Conservation (phyloP, 2,797 vertebrate species). For the Adelosebastes latens region DNA sequence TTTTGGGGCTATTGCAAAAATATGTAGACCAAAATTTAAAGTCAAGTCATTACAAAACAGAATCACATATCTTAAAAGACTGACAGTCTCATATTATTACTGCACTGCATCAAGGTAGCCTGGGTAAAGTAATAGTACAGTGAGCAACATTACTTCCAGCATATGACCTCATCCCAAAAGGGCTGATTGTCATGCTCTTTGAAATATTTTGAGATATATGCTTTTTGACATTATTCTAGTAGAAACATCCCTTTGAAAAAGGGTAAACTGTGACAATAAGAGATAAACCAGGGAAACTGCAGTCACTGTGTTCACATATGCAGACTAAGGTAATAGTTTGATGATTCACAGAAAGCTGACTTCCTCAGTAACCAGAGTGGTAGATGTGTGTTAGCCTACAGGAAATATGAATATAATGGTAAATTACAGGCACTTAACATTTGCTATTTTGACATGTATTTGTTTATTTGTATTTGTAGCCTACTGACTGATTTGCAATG, state of each 20-base stretch:
- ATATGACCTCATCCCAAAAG: neutral
- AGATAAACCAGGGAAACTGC: neutral
- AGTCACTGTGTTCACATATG: neutral
- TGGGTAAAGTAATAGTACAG: neutral
- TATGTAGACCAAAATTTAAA: neutral
- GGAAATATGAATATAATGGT: neutral
- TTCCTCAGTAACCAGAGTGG: neutral
- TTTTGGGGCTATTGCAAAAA: neutral
- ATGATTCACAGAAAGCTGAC: neutral
- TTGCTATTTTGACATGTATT: neutral
- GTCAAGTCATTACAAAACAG: neutral
- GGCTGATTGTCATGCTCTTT: neutral
- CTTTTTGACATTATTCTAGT: neutral
- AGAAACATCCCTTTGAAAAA: neutral
- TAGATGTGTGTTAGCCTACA: neutral
- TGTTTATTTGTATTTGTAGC: neutral
- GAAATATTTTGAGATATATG: neutral
- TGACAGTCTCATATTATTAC: neutral
- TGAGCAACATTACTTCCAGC: neutral
- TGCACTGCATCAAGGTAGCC: neutral
- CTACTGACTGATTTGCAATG: neutral
- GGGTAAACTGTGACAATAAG: neutral
- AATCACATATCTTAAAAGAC: neutral
- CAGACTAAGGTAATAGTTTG: neutral
- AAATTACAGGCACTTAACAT: neutral